Conservation (phyloP, 2,888 invertebrate genomes). For the Biston betularia region DNA sequence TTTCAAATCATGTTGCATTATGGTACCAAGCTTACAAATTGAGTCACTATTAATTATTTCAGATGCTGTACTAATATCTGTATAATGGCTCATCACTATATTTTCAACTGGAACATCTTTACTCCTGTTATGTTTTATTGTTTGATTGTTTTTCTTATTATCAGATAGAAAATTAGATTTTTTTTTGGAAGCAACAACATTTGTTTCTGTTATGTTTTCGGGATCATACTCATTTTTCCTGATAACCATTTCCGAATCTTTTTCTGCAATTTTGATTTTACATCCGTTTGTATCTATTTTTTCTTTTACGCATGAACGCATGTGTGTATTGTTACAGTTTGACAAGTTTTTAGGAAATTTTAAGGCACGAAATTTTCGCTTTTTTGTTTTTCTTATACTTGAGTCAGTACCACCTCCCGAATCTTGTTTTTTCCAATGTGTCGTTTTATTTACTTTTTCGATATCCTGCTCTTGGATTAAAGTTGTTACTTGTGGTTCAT, state of each 20-base stretch:
- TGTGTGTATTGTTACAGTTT: not conserved
- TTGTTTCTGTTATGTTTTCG: not conserved
- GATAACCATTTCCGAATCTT: not conserved
- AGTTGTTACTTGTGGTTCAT: slow-evolving; percentile 4
- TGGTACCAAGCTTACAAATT: not conserved
- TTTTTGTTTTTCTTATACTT: slow-evolving; percentile 5
- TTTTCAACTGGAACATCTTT: not conserved
- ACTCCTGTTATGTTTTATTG: not conserved
- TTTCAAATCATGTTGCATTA: not conserved
- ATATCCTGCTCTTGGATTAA: not conserved
- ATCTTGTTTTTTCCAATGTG: not conserved
- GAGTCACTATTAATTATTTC: not conserved
- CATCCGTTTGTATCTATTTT: not conserved
- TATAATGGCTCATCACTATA: not conserved
- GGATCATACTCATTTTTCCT: not conserved
- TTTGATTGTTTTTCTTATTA: not conserved
- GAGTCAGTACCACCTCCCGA: not conserved
- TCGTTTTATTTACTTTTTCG: not conserved
- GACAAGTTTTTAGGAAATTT: not conserved
- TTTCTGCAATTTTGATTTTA: not conserved
- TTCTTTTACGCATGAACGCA: not conserved
- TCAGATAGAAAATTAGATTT: not conserved
- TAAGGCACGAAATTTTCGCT: not conserved
- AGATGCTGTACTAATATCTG: not conserved
- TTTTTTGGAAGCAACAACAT: not conserved